Conservation (phyloP, 2,797 vertebrate genomes). For the Uromys caudimaculatus region DNA sequence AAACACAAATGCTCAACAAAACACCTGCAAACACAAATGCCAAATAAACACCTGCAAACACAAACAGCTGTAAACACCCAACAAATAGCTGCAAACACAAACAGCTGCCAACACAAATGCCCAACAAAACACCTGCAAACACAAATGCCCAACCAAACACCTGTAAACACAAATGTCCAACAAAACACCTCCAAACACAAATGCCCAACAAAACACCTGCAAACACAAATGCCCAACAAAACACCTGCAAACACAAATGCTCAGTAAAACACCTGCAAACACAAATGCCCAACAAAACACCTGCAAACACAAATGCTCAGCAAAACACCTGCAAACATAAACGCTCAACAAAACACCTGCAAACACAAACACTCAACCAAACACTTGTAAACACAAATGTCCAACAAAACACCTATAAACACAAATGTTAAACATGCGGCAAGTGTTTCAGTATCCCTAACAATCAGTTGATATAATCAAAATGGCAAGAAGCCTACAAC, state of each 20-base stretch:
- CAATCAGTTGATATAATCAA: background rate
- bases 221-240: background rate
- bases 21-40: background rate
- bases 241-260: background rate
- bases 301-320: background rate
- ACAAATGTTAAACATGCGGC: background rate
- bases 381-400: background rate
- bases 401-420: background rate
- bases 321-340: background rate
- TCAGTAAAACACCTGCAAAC: background rate
- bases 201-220: background rate
- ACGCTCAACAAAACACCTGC: background rate
- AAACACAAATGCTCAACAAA: background rate
- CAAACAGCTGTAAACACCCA: background rate
- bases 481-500: background rate
- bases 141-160: background rate
- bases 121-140: no score
- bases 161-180: background rate
- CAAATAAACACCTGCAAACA: background rate
- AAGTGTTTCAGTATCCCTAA: background rate
- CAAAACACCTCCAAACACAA: background rate
- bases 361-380: background rate
- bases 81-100: background rate
- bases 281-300: background rate
- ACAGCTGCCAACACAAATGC: background rate